These are phyloP conservation scores for Triplophysa bombifrons DNA, from an alignment of 2,797 vertebrate species.

Conservation along the genomic window DNA sequence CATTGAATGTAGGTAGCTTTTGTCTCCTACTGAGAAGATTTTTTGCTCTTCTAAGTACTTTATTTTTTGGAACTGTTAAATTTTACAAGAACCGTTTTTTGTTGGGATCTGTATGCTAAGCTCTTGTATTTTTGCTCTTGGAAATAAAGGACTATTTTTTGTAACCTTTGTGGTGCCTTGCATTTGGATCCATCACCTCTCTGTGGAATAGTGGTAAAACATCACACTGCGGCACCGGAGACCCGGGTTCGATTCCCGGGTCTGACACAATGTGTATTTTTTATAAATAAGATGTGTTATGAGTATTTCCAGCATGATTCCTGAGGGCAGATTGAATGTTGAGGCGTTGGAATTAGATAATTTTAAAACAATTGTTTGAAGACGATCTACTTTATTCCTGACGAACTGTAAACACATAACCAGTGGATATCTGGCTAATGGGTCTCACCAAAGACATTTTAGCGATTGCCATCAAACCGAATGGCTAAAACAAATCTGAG, in stretches of 20 bases:
- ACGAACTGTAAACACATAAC: not conserved
- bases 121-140: too few species aligned
- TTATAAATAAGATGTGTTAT: not conserved
- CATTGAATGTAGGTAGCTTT: too few species aligned
- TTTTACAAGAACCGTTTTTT: too few species aligned
- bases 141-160: too few species aligned
- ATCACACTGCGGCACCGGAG: too few species aligned
- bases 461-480: not conserved
- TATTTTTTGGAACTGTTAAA: too few species aligned
- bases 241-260: too few species aligned
- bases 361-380: not conserved
- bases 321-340: not conserved
- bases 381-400: not conserved
- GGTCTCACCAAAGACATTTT: not conserved
- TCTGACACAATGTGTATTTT: constrained; percentile 17
- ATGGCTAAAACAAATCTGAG: not conserved
- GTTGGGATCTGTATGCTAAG: too few species aligned
- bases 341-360: not conserved
- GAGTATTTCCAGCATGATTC: constrained; percentile 10
- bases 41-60: too few species aligned
- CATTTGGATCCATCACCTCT: accelerated
- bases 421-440: not conserved
- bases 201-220: too few species aligned
- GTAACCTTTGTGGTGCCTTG: too few species aligned
- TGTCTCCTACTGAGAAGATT: too few species aligned